Evolutionary conservation across 2,113 vertebrate species (phyloP).

Genomic region (Motacilla alba): DNA sequence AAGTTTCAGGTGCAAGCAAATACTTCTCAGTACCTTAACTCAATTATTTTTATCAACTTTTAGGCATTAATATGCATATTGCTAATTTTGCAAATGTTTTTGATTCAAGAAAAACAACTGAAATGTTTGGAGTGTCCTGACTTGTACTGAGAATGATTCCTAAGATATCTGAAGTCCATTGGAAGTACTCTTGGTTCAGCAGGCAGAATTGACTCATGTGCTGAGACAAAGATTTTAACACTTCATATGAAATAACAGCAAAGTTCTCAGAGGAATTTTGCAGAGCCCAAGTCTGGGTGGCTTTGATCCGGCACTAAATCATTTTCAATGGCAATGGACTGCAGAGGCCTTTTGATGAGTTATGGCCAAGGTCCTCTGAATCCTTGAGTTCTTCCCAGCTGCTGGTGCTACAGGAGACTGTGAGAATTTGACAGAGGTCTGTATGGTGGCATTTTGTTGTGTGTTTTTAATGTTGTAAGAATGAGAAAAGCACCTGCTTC

Average conservation of each 20-base stretch:
- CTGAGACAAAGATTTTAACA: background rate
- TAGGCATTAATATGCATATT: background rate
- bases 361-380: background rate
- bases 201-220: background rate
- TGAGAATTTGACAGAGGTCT: background rate
- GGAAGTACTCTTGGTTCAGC: background rate
- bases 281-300: background rate
- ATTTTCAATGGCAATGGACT: background rate
- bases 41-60: background rate
- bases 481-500: background rate
- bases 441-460: background rate
- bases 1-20: background rate
- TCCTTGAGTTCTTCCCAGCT: background rate
- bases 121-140: background rate
- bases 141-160: background rate
- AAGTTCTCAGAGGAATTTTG: background rate
- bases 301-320: background rate
- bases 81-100: background rate
- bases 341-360: background rate
- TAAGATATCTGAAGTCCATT: background rate
- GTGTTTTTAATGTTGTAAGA: background rate
- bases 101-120: background rate
- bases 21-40: background rate
- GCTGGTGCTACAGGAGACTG: background rate
- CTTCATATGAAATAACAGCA: background rate